phyloP scores from a whole-genome alignment of 1,140 invertebrate genomes.

The Andrena cerasifolii region DNA sequence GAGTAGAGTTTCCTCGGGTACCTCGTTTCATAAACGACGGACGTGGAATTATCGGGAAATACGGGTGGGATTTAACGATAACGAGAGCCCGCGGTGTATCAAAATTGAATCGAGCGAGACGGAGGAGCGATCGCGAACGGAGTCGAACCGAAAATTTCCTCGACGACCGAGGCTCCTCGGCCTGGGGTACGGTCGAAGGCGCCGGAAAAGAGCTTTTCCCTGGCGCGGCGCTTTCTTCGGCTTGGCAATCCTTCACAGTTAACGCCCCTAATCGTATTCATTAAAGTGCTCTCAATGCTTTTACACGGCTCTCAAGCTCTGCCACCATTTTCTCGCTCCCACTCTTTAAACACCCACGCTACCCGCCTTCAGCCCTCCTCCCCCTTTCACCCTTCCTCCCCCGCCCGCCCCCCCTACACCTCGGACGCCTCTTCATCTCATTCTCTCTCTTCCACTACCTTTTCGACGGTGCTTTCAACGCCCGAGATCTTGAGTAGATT shows the following conservation, averaged over 20 bases:
- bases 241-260: constrained; percentile 77
- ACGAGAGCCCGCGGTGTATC: background rate
- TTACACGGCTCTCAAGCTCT: constrained; percentile 70
- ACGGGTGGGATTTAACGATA: background rate
- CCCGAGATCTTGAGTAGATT: constrained; percentile 58
- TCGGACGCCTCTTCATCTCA: constrained; percentile 12
- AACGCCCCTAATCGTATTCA: constrained; percentile 80
- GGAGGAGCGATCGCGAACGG: constrained; percentile 13
- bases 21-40: background rate
- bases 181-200: constrained; percentile 17
- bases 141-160: constrained; percentile 36
- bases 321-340: constrained; percentile 62
- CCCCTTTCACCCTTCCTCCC: no score
- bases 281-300: constrained; percentile 81
- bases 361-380: constrained; percentile 36
- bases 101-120: constrained; percentile 17
- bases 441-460: constrained; percentile 54
- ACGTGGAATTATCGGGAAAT: background rate
- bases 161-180: background rate
- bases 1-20: background rate
- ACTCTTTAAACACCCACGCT: constrained; percentile 53
- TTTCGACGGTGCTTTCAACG: constrained; percentile 59
- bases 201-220: constrained; percentile 57
- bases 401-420: background rate
- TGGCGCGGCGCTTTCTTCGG: constrained; percentile 67